Base-by-base conservation (phyloP, 2,888 invertebrate genomes). In the Asteroscopus sphinx region DNA sequence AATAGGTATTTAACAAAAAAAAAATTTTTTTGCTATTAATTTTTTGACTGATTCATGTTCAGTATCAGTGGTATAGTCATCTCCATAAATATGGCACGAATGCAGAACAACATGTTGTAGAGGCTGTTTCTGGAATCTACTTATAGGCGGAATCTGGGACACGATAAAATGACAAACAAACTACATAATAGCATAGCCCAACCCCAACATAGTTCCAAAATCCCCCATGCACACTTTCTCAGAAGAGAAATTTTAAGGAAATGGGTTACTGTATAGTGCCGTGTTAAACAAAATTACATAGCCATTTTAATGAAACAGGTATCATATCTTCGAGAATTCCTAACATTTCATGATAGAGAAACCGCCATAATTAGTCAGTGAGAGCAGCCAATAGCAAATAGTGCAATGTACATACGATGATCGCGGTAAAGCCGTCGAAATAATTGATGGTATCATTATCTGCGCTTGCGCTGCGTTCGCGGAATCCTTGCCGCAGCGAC, bases 251-350 rank as follows among this genome's bases (percentile, higher is more conserved):
- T 13, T 54, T 67, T 51, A 33, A 61, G 35, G 35, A 61, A 66
- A 55, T 55, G 13, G 53, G 37, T 60, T 56, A 52, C 62, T 35
- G 48, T 53, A 16, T 48, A 59, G 13, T 60, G 58, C 30, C 61
- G 41, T 61, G 61, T 39, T 57, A 33, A 35, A 64, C 52, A 3
- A 46, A 65, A 66, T 65, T 58, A 70, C 47, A 54, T 16, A 55
- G 46, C 21, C 47, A 72, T 72, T 76, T 72, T 68, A 70, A 73
- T 70, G 66, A 67, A 76, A 73, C 68, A 55, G 54, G 77, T 66
- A 69, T 67, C 69, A 68, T 65, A 70, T 71, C 77, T 60, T 75
- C 69, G 73, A 76, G 69, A 67, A 79, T 81, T 72, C 76, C 68
- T 67, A 68, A 69, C 69, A 71, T 69, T 53, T 47, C 41, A 48